Evolutionary conservation across 2,113 vertebrate genomes (phyloP), one percentile per base, ranked within the genome.

Genomic region (Urocolius indicus): DNA sequence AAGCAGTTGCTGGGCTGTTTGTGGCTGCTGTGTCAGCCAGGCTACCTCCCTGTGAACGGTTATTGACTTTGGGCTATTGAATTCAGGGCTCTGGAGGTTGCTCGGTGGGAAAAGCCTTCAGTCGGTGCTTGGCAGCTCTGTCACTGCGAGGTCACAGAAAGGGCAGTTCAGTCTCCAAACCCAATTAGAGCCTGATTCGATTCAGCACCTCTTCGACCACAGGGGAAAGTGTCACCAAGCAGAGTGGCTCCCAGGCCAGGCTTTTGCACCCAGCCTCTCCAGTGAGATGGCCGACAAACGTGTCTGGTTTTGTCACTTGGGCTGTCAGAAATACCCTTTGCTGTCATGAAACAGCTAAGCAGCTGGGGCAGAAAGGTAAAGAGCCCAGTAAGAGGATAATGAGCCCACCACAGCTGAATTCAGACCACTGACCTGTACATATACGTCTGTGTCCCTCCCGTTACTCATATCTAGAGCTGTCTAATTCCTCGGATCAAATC

Each of bases 41-140:
- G 58, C 84, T 91, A 67, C 66, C 67, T 95, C 38, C 30, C 78
- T 0, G 0, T 46, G 71, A 87, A 61, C 62, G 59, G 71, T 94
- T 94, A 89, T 69, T 95, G 84, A 91, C 87, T 89, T 72, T 61
- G 79, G 79, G 79, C 91, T 83, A 9, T 94, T 83, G 93, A 96
- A 85, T 88, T 85, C 90, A 68, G 85, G 85, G 36, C 94, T 94
- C 94, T 95, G 90, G 96, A 95, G 90, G 82, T 61, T 94, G 88
- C 88, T 92, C 0, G 0, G 79, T 90, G 88, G 92, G 91, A 96
- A 95, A 93, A 96, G 75, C 94, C 88, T 94, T 92, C 59, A 67
- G 58, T n/a, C 1, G 0, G 67, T 69, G 46, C 67, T 91, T 96
- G 87, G 84, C 89, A 95, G 84, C n/a, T 84, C 88, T 73, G 84